phyloP scores from a whole-genome alignment of 2,888 invertebrate genomes.

The Lepas anatifera region DNA sequence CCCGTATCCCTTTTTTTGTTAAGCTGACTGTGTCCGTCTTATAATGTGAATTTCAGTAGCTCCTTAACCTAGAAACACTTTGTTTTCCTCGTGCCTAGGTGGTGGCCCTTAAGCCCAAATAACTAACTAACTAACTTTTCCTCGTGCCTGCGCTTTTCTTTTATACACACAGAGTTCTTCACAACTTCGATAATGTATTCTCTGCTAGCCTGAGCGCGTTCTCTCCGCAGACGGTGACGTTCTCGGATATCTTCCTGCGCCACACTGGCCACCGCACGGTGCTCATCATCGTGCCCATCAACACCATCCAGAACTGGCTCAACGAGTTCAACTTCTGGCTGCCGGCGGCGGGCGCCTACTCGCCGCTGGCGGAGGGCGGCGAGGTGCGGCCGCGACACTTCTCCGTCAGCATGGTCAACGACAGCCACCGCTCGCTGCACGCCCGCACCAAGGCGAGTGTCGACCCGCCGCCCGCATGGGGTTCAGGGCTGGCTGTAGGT shows the following conservation, averaged over 20 bases:
- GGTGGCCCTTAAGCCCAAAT: too few species aligned
- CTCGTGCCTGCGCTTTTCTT: too few species aligned
- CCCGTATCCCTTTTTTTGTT: slow-evolving; percentile 4
- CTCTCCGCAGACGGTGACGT: slow-evolving; percentile 72
- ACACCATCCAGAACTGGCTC: slow-evolving; percentile 95
- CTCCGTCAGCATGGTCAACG: slow-evolving; percentile 79
- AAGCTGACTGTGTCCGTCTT: too few species aligned
- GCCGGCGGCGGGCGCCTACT: slow-evolving; percentile 45
- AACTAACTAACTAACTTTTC: too few species aligned
- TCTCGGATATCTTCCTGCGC: slow-evolving; percentile 88
- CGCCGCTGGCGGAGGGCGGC: slow-evolving; percentile 38
- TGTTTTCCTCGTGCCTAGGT: too few species aligned
- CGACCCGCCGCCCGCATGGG: background rate
- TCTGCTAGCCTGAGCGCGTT: too few species aligned
- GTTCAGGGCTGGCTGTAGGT: too few species aligned
- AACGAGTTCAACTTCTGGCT: slow-evolving; percentile 97
- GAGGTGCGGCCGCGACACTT: slow-evolving; percentile 68
- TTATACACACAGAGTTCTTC: too few species aligned
- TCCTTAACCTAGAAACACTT: too few species aligned
- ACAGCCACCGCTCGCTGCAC: slow-evolving; percentile 79
- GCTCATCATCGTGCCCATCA: slow-evolving; percentile 94
- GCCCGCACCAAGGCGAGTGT: slow-evolving; percentile 65
- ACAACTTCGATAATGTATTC: too few species aligned
- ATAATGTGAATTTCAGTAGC: too few species aligned
- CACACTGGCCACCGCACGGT: slow-evolving; percentile 79